phyloP scores from a whole-genome alignment of 2,797 vertebrate species.

The Cottoperca gobio region DNA sequence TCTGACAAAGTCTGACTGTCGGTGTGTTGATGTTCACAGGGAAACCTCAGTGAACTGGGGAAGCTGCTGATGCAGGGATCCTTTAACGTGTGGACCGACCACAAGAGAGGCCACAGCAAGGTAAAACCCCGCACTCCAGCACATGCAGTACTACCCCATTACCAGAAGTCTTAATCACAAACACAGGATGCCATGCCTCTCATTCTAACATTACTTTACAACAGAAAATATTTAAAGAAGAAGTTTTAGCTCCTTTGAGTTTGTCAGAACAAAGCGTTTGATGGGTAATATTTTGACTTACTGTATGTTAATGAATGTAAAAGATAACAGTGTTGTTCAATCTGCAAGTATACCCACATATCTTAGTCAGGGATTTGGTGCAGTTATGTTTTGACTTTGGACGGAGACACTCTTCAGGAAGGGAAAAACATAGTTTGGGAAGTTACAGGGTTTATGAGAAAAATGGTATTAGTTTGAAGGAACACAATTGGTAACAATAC shows the following conservation, averaged over 20 bases:
- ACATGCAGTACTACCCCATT: not conserved
- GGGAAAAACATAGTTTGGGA: not conserved
- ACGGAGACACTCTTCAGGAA: not conserved
- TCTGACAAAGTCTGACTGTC: not conserved
- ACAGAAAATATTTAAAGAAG: not conserved
- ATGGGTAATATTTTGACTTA: too few relatives aligned
- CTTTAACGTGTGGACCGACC: slow-evolving; percentile 94
- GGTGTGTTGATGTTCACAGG: slow-evolving; percentile 78
- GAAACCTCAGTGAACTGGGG: slow-evolving; percentile 91
- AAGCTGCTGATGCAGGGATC: slow-evolving; percentile 94
- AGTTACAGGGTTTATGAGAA: not conserved
- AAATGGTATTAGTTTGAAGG: not conserved
- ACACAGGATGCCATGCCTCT: not conserved
- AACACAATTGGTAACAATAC: not conserved
- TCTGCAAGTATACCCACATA: too few relatives aligned
- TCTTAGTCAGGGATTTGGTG: too few relatives aligned
- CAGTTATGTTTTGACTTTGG: too few relatives aligned
- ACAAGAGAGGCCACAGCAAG: slow-evolving; percentile 95
- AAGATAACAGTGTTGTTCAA: too few relatives aligned
- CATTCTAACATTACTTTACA: not conserved
- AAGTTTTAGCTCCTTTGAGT: too few relatives aligned
- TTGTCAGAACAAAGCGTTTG: too few relatives aligned
- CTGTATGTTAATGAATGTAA: too few relatives aligned
- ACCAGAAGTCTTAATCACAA: not conserved
- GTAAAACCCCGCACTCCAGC: slow-evolving; percentile 29